A percentile compares a stretch with the other conserved stretches of the same genome.
Evolutionary conservation across 2,888 invertebrate species (phyloP).

Genomic region (Loripinus fragilis): DNA sequence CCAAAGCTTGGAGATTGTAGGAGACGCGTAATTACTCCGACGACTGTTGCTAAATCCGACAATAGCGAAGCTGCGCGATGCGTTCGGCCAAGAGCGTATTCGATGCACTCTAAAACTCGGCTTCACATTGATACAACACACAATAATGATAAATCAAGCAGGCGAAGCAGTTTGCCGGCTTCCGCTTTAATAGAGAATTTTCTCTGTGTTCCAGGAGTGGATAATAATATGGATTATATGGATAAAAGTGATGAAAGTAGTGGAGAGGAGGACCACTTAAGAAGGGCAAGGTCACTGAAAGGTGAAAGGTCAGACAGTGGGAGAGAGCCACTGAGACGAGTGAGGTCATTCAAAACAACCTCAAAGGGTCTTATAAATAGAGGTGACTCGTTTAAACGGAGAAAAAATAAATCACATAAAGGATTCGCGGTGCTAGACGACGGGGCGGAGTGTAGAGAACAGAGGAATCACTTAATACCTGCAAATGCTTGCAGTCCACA

Average conservation of each 20-base stretch:
- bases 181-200: slow-evolving; percentile 17
- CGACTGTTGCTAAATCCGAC: background rate
- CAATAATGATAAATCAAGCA: background rate
- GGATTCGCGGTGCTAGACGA: background rate
- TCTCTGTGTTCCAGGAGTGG: slow-evolving; percentile 14
- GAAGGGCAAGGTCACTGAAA: slow-evolving; percentile 32
- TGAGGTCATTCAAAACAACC: slow-evolving; percentile 96
- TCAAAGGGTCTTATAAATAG: slow-evolving; percentile 93
- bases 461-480: background rate
- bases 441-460: background rate
- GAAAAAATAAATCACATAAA: slow-evolving; percentile 84
- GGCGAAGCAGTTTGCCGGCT: slow-evolving; percentile 12
- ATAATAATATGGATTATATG: background rate
- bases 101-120: slow-evolving; percentile 9
- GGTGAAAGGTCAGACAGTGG: slow-evolving; percentile 11
- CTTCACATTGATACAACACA: background rate
- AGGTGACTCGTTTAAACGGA: slow-evolving; percentile 93
- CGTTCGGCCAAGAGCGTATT: slow-evolving; percentile 6
- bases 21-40: background rate
- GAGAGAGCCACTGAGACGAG: slow-evolving; percentile 84
- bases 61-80: background rate
- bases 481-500: background rate
- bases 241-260: slow-evolving; percentile 20
- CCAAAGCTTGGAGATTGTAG: slow-evolving; percentile 12
- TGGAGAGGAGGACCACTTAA: slow-evolving; percentile 15